Percentiles rank a stretch among this genome's conserved stretches.
phyloP scores from a whole-genome alignment of 2,888 invertebrate genomes.

The Idaea biselata region DNA sequence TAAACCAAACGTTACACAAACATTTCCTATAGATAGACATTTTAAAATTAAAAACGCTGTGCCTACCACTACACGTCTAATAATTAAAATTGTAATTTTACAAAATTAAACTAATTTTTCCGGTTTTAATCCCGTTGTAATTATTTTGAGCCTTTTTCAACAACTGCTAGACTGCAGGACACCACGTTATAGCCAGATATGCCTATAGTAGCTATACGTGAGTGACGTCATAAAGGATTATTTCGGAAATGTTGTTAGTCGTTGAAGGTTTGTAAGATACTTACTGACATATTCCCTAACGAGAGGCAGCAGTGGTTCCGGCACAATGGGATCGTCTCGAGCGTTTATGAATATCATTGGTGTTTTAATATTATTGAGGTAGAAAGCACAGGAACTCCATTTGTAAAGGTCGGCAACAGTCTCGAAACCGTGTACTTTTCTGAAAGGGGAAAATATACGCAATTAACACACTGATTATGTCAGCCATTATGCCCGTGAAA shows the following conservation, averaged over 20 bases:
- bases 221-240: too few relatives aligned
- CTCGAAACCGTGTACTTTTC: conserved; percentile 87
- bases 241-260: too few relatives aligned
- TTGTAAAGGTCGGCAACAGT: conserved; percentile 90
- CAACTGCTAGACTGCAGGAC: too few relatives aligned
- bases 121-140: too few relatives aligned
- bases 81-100: not conserved
- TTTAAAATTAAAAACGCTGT: too few relatives aligned
- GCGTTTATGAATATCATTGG: conserved; percentile 96
- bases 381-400: conserved; percentile 91
- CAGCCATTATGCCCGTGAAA: not conserved
- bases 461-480: not conserved
- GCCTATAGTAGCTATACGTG: too few relatives aligned
- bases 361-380: conserved; percentile 87
- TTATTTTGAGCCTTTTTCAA: too few relatives aligned
- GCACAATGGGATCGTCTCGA: conserved; percentile 94
- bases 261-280: too few relatives aligned
- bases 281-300: conserved; percentile 89
- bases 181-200: too few relatives aligned
- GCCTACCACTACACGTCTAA: too few relatives aligned
- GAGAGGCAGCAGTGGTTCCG: conserved; percentile 86
- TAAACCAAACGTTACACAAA: not conserved
- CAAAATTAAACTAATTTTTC: not conserved
- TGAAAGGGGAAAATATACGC: conserved; percentile 48
- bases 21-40: not conserved